phyloP scores from a whole-genome alignment of 2,797 vertebrate species.

The Sandelia bainsii region DNA sequence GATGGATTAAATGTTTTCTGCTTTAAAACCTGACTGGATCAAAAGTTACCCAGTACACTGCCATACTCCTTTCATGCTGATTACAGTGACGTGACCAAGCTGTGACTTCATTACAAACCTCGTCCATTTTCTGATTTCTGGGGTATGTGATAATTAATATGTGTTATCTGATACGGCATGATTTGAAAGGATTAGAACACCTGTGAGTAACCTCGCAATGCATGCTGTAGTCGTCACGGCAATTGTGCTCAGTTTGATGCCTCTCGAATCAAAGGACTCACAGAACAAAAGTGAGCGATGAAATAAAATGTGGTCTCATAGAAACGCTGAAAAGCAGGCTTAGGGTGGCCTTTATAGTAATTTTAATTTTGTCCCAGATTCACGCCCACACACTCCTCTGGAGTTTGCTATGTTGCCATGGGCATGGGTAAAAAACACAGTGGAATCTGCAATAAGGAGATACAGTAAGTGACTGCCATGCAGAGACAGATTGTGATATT shows the following conservation, averaged over 20 bases:
- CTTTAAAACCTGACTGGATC: slow-evolving; percentile 40
- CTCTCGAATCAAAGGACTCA: slow-evolving; percentile 56
- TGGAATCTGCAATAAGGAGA: slow-evolving; percentile 52
- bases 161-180: slow-evolving; percentile 66
- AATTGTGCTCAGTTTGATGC: slow-evolving; percentile 55
- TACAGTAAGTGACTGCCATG: slow-evolving; percentile 44
- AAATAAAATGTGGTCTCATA: slow-evolving; percentile 40
- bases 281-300: slow-evolving; percentile 37
- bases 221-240: slow-evolving; percentile 47
- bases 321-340: slow-evolving; percentile 49
- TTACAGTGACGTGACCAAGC: slow-evolving; percentile 53
- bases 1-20: slow-evolving; percentile 44
- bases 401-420: slow-evolving; percentile 66
- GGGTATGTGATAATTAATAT: slow-evolving; percentile 71
- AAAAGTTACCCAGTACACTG: slow-evolving; percentile 32
- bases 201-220: slow-evolving; percentile 60
- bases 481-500: slow-evolving; percentile 57
- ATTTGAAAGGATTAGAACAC: slow-evolving; percentile 59
- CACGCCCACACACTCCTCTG: slow-evolving; percentile 45
- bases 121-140: slow-evolving; percentile 52
- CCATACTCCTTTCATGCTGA: slow-evolving; percentile 42
- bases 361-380: slow-evolving; percentile 71
- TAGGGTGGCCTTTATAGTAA: slow-evolving; percentile 56
- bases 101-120: slow-evolving; percentile 68
- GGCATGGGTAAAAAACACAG: slow-evolving; percentile 49